These are phyloP conservation scores for Lepus townsendii DNA, from an alignment of 2,797 vertebrate species.

Conservation along the genomic window DNA sequence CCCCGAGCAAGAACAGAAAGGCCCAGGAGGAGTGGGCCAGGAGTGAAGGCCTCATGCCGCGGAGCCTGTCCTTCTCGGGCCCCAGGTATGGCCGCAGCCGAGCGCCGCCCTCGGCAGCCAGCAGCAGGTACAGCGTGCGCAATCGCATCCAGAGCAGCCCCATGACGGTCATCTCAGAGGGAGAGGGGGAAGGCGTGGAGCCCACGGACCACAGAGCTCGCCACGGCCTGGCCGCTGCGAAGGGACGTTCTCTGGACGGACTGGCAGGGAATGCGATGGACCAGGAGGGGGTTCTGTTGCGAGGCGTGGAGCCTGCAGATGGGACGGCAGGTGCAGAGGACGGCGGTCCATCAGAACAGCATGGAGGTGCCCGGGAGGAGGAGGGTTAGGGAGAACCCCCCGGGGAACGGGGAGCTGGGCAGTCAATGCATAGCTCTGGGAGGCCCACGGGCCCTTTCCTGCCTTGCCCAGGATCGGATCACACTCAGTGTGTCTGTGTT, in stretches of 20 bases:
- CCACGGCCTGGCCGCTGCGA: constrained; percentile 76
- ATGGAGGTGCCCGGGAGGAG: constrained; percentile 89
- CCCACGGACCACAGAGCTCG: constrained; percentile 78
- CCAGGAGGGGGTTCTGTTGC: constrained; percentile 47
- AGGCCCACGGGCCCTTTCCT: constrained; percentile 81
- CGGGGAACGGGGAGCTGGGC: constrained; percentile 70
- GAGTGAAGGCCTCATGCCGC: constrained; percentile 92
- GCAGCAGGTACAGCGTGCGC: constrained; percentile 97
- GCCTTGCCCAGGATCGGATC: constrained; percentile 75
- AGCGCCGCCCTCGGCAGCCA: constrained; percentile 96
- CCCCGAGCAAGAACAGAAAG: constrained; percentile 91
- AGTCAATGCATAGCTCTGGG: constrained; percentile 83
- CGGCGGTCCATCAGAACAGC: constrained; percentile 83
- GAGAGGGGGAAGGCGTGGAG: constrained; percentile 93
- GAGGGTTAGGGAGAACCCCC: constrained; percentile 88
- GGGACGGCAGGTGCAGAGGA: constrained; percentile 70
- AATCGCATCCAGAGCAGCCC: constrained; percentile 98
- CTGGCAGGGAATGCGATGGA: constrained; percentile 80
- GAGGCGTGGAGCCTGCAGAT: constrained; percentile 70
- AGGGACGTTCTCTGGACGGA: constrained; percentile 76
- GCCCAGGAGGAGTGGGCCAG: constrained; percentile 95
- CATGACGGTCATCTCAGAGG: constrained; percentile 98
- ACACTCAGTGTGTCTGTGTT: constrained; percentile 71
- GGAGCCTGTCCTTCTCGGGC: constrained; percentile 92
- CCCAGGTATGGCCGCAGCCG: constrained; percentile 94